Conservation (phyloP, 2,888 invertebrate species). For the Ophraella communa region DNA sequence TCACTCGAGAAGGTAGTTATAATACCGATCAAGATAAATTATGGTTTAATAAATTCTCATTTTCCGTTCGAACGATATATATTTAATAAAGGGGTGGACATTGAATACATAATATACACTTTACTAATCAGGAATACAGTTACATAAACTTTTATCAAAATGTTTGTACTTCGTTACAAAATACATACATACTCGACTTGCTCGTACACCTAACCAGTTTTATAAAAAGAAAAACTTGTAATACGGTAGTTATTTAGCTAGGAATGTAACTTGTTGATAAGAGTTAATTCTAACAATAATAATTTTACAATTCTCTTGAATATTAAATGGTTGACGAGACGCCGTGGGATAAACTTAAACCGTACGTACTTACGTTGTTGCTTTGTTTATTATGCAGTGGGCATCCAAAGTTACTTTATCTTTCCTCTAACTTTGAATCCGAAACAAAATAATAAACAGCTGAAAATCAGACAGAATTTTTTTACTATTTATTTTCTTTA, state of each 20-base stretch:
- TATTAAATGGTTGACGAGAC: slow-evolving; percentile 17
- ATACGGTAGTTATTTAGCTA: slow-evolving; percentile 20
- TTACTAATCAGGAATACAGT: neutral
- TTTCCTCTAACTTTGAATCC: neutral
- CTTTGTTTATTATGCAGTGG: neutral
- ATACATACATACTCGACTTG: neutral
- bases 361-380: slow-evolving; percentile 6
- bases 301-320: slow-evolving; percentile 5
- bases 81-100: neutral
- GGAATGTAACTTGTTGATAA: slow-evolving; percentile 25
- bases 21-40: neutral
- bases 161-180: neutral
- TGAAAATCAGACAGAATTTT: too few species aligned
- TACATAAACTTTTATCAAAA: neutral
- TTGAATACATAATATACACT: neutral
- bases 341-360: slow-evolving; percentile 21
- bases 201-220: neutral
- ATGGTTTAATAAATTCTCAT: neutral
- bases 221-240: slow-evolving; percentile 8
- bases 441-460: neutral
- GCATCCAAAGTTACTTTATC: neutral
- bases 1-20: too few species aligned
- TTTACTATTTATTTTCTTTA: too few species aligned
- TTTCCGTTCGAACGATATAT: neutral
- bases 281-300: slow-evolving; percentile 20